Base-by-base conservation (phyloP, 1,140 invertebrate species). In the Orius laevigatus region DNA sequence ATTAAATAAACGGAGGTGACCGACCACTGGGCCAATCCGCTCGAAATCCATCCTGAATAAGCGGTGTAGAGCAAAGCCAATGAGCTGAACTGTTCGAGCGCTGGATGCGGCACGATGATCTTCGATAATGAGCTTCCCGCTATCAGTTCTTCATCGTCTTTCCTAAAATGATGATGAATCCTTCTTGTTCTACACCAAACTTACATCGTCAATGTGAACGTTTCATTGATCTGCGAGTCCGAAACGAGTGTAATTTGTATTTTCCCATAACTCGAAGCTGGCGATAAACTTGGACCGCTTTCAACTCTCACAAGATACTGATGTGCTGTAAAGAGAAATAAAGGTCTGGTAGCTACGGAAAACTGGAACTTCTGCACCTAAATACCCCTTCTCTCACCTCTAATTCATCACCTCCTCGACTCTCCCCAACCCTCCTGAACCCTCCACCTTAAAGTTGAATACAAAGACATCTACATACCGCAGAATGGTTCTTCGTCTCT, bases 401-500 rank as follows among this genome's bases (percentile, higher is more conserved):
- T n/a, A n/a, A n/a, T n/a, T n/a, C n/a, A n/a, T n/a, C n/a, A n/a
- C n/a, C n/a, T n/a, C n/a, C n/a, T n/a, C n/a, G n/a, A n/a, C n/a
- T n/a, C n/a, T n/a, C n/a, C n/a, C n/a, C n/a, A n/a, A n/a, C n/a
- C n/a, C n/a, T n/a, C n/a, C n/a, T n/a, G n/a, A n/a, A n/a, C n/a
- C n/a, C n/a, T n/a, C n/a, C n/a, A n/a, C n/a, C n/a, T n/a, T n/a
- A n/a, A n/a, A n/a, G n/a, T n/a, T n/a, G n/a, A n/a, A n/a, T n/a
- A n/a, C n/a, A n/a, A n/a, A n/a, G n/a, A n/a, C n/a, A n/a, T n/a
- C n/a, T n/a, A 58, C 63, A 65, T 67, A 82, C 79, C 86, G 65
- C 88, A 92, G 62, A 92, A 92, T 0, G 88, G 88, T 62, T 92
- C 87, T 57, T 89, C 85, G 49, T 93, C 86, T 53, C 88, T 72